These are phyloP conservation scores for Andrena marginata DNA, from an alignment of 2,888 invertebrate genomes.

Conservation along the genomic window DNA sequence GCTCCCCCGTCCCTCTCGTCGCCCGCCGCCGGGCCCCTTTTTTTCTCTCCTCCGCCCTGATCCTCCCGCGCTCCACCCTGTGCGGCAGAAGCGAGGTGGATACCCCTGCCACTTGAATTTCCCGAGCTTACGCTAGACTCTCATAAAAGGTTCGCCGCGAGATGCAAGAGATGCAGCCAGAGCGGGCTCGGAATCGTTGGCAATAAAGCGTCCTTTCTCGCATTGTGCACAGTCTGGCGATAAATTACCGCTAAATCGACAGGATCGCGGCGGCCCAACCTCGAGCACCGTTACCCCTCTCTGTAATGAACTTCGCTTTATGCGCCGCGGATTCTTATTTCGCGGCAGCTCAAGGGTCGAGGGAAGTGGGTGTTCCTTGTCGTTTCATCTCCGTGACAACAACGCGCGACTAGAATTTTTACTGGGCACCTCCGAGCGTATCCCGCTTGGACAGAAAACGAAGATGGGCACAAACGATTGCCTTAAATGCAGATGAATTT, in stretches of 20 bases:
- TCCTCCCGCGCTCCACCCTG: background rate
- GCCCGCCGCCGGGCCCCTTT: background rate
- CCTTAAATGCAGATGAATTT: conserved; percentile 6
- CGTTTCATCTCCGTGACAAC: background rate
- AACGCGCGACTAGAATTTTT: background rate
- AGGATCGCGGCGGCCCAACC: conserved; percentile 21
- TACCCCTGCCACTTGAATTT: conserved; percentile 48
- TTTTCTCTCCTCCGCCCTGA: background rate
- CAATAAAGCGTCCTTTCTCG: conserved; percentile 50
- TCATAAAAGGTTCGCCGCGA: conserved; percentile 38
- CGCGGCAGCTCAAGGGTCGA: background rate
- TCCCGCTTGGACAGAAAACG: background rate
- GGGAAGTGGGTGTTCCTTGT: background rate
- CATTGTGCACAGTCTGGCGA: conserved; percentile 26
- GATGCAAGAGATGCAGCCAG: background rate
- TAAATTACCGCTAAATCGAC: conserved; percentile 60
- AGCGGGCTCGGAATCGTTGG: conserved; percentile 30
- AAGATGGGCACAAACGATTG: conserved; percentile 18
- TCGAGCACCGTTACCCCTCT: conserved; percentile 22
- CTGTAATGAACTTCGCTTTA: conserved; percentile 55
- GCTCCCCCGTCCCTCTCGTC: conserved; percentile 31
- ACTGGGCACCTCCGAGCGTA: background rate
- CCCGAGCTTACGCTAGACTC: conserved; percentile 28
- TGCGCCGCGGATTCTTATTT: conserved; percentile 37
- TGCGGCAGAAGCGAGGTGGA: background rate